Evolutionary conservation across 92 coral and sea anemone genomes (phyloP).

Genomic region (Porites cylindrica): DNA sequence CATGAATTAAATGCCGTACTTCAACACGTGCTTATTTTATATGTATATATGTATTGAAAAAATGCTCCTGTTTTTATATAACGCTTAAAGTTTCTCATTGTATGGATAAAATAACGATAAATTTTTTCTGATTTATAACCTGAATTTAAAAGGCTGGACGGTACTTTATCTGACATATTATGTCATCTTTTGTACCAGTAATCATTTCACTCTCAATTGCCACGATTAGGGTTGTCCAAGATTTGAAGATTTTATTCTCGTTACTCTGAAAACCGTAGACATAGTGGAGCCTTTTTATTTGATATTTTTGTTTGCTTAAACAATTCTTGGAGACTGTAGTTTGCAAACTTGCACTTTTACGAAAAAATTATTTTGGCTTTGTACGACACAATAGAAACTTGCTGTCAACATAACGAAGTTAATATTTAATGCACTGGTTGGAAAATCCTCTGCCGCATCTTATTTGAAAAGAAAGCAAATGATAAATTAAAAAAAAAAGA

Average conservation of each 20-base stretch:
- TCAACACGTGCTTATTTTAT: background rate
- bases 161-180: background rate
- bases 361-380: background rate
- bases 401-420: constrained; percentile 11
- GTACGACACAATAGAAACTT: constrained; percentile 10
- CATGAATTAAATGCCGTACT: background rate
- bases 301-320: background rate
- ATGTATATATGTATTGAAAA: background rate
- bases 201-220: too few relatives aligned
- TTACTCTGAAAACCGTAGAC: too few relatives aligned
- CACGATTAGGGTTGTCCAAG: too few relatives aligned
- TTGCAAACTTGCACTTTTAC: background rate
- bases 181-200: background rate
- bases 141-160: too few relatives aligned
- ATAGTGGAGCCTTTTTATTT: background rate
- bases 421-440: constrained; percentile 21
- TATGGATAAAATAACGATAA: background rate
- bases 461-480: background rate
- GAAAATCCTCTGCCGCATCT: background rate
- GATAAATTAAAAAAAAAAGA: background rate
- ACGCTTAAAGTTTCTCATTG: background rate
- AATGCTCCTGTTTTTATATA: background rate
- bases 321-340: background rate
- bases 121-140: background rate
- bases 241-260: too few relatives aligned